phyloP scores from a whole-genome alignment of 1,140 invertebrate species.

The Littorina saxatilis region DNA sequence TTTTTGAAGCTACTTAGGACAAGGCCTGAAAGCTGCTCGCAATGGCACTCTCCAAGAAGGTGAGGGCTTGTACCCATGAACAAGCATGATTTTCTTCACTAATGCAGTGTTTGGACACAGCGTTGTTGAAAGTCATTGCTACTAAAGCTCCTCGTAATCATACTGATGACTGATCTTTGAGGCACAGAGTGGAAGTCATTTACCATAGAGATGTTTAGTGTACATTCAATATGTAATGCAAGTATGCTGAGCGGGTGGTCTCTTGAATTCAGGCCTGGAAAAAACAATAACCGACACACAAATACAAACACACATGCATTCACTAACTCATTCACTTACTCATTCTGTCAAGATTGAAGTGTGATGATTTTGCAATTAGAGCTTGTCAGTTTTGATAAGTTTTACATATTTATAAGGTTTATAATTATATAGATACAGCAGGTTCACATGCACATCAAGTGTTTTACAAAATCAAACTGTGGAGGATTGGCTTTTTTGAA shows the following conservation, averaged over 20 bases:
- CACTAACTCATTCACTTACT: background rate
- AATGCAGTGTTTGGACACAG: background rate
- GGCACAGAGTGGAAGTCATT: background rate
- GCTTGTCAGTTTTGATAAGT: too few species aligned
- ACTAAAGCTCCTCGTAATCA: background rate
- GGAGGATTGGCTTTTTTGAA: too few species aligned
- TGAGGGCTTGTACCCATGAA: background rate
- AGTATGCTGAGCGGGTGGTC: too few species aligned
- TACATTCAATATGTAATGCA: background rate
- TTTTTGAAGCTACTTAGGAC: slow-evolving; percentile 39
- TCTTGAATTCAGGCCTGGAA: too few species aligned
- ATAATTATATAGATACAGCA: too few species aligned
- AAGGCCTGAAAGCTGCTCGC: slow-evolving; percentile 41
- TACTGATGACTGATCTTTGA: background rate
- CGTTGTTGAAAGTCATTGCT: background rate
- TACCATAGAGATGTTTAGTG: background rate
- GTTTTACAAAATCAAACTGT: too few species aligned
- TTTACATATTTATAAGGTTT: too few species aligned
- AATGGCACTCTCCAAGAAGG: slow-evolving; percentile 14
- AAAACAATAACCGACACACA: background rate
- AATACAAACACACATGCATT: background rate
- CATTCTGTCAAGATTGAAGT: background rate
- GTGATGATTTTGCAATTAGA: too few species aligned
- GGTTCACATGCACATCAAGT: too few species aligned
- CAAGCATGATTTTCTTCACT: too few species aligned